Base-by-base conservation (phyloP, 35 echinoderm and acorn worm genomes). In the Ptychodera flava region DNA sequence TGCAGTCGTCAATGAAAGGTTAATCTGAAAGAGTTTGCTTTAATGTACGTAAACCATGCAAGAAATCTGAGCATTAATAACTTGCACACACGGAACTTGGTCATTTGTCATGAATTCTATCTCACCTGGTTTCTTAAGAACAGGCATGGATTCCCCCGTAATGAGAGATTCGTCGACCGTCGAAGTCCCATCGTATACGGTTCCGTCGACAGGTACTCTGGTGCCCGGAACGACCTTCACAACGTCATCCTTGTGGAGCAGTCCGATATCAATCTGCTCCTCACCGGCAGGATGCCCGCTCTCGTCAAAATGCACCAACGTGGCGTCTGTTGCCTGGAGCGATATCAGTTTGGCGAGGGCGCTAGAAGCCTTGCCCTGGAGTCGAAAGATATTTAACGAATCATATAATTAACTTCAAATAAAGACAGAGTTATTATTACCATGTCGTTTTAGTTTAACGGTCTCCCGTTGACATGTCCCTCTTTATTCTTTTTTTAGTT, bases 101-200 rank as follows among this genome's bases (percentile, higher is more conserved):
- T 6, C 45, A 12, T 64, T 22, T 64, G 6, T 12, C 22, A 64
- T 12, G 22, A 64, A 64, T 22, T 64, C 22, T 28, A 76, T 45
- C 78, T 89, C 52, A 99, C 96, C 96, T 87, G 32, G 80, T 81
- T 94, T 99, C 83, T 99, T 99, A 1, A 85, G 82, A 10, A 99
- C 92, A 15, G 96, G 96, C 86, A 99, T 90, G 1, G 96, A 94
- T 31, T 99, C 96, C 38, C 96, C 96, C 1, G 96, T 99, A 28
- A 99, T 99, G 28, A 99, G 88, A 28, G 96, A 87, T 33, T 99
- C 96, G 80, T 99, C 96, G 37, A 99, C 96, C 88, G 92, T 99
- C 0, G 96, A 99, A 6, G 79, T 84, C 16, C 96, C 96, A 33
- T 99, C 96, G 16, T 85, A 82, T n/a, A 99, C 92, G 0, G 77